These are phyloP conservation scores for Morphnarchus princeps DNA, from an alignment of 2,113 vertebrate genomes.

Conservation along the genomic window DNA sequence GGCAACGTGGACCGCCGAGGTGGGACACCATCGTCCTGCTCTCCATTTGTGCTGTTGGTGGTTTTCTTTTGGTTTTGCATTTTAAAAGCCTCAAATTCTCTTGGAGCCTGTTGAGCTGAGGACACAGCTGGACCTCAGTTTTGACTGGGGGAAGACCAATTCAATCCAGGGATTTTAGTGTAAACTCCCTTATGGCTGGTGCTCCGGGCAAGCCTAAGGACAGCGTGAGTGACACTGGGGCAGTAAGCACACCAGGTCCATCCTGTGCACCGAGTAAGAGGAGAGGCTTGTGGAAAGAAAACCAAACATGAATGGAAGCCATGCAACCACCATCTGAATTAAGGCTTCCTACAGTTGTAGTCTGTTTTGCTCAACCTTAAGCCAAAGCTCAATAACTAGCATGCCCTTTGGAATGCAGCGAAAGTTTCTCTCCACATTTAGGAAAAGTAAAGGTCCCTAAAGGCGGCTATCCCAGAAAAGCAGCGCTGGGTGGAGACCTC, in stretches of 20 bases:
- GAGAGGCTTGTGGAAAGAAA: background rate
- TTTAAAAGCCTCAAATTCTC: background rate
- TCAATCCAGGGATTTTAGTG: background rate
- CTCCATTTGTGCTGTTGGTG: background rate
- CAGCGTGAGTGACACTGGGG: background rate
- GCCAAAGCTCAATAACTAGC: background rate
- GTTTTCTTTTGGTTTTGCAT: background rate
- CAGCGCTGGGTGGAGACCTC: background rate
- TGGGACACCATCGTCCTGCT: background rate
- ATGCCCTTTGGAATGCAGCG: background rate
- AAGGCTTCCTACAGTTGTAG: background rate
- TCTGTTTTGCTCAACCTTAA: background rate
- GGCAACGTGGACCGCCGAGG: accelerated
- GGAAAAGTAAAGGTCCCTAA: background rate
- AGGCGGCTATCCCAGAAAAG: background rate
- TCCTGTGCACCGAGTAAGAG: background rate
- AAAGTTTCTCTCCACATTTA: background rate
- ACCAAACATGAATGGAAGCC: background rate
- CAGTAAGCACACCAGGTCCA: background rate
- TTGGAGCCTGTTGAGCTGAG: background rate
- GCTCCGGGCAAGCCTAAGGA: background rate
- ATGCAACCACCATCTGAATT: background rate
- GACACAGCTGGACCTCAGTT: background rate
- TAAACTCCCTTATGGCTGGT: background rate
- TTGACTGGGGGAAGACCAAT: background rate